Conservation (phyloP, 2,113 vertebrate species). For the Promerops cafer region DNA sequence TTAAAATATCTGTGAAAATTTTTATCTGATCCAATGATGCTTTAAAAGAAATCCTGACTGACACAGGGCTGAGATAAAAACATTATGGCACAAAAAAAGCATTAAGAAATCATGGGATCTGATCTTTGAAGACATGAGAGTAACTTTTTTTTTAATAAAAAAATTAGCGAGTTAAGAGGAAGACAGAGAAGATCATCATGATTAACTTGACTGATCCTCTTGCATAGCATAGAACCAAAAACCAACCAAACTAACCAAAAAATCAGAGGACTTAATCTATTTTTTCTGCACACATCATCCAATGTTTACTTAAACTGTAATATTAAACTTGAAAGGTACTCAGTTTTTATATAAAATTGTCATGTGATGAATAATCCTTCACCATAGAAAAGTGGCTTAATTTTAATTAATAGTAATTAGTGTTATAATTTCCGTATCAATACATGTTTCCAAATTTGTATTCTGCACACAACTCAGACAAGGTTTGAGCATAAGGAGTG, state of each 20-base stretch:
- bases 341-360: not conserved
- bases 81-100: rapidly evolving
- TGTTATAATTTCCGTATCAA: not conserved
- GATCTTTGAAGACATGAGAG: not conserved
- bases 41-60: not conserved
- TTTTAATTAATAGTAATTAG: not conserved
- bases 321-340: not conserved
- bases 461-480: not conserved
- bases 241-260: not conserved
- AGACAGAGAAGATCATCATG: not conserved
- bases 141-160: not conserved
- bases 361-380: not conserved
- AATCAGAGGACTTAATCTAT: not conserved
- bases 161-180: not conserved
- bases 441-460: not conserved
- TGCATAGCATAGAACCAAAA: not conserved
- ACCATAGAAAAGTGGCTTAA: not conserved
- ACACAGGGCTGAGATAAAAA: not conserved
- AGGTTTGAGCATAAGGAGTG: not conserved
- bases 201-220: not conserved
- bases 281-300: not conserved
- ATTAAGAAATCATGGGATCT: not conserved
- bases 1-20: not conserved
- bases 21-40: not conserved
- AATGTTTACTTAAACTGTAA: not conserved